Evolutionary conservation across 2,797 vertebrate genomes (phyloP), one percentile per base, ranked within the genome.

Genomic region (Antennarius maculatus): DNA sequence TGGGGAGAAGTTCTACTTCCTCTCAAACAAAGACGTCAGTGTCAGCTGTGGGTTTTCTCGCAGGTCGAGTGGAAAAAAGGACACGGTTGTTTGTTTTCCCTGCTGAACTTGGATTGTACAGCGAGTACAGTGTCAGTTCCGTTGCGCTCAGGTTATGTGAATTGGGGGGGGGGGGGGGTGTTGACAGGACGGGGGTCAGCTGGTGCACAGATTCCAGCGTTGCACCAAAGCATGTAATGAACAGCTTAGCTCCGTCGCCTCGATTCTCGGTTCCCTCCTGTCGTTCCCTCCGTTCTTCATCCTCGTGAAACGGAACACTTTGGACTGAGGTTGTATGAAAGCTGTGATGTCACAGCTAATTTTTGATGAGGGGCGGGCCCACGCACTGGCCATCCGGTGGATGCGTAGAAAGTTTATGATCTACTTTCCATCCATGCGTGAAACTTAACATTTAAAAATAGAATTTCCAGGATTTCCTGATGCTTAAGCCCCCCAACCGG

Each of bases 191-290:
- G 23, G 62, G 80, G 90, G 81, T 86, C 84, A 77, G 74, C 45
- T 78, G 80, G 80, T 76, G 77, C 86, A 76, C 71, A 58, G 80
- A 91, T 90, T 93, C 86, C 91, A 85, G 55, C 43, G 62, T 59
- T 83, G 77, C 89, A 91, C 79, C 62, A 84, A 86, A 86, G 88
- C 88, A 81, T 88, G 83, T 87, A 88, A 88, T 91, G 86, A 80
- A 82, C 64, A 73, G 73, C 65, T 89, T 90, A 85, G 88, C 77
- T 52, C 63, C 47, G 27, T 5, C 55, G 66, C 45, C 3, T 72
- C 41, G 52, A 53, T 55, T 17, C 60, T 48, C n/a, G 41, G 34
- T 50, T 54, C 31, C 27, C 50, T 48, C 34, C 49, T 47, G 45
- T 53, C 52, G 4, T 53, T 39, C 15, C 34, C 43, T 59, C 6